Conservation (phyloP, 2,888 invertebrate genomes). For the Rugalucina vietnamica region DNA sequence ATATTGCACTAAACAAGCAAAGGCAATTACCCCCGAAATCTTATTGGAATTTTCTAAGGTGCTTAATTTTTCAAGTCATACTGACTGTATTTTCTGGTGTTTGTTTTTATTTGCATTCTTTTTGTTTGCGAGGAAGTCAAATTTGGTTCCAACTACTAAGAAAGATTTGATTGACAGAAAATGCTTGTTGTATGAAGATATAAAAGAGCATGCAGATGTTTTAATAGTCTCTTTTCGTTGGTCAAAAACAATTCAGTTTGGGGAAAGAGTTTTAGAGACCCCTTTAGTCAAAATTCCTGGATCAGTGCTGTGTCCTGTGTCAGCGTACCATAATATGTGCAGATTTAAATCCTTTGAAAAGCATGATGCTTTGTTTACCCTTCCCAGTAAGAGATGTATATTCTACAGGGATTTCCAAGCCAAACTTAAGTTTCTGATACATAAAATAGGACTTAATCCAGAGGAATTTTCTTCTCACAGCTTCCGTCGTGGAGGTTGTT, state of each 20-base stretch:
- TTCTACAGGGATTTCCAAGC: background rate
- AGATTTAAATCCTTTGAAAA: background rate
- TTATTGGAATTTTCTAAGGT: background rate
- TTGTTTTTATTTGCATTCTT: constrained; percentile 29
- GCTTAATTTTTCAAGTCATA: background rate
- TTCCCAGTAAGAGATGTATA: background rate
- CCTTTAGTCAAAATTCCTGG: constrained; percentile 16
- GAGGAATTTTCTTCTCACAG: constrained; percentile 17
- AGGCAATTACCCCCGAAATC: constrained; percentile 10
- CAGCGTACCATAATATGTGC: constrained; percentile 10
- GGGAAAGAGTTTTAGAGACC: constrained; percentile 6
- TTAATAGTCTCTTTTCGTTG: constrained; percentile 12
- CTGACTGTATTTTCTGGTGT: constrained; percentile 8
- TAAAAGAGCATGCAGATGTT: background rate
- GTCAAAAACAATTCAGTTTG: constrained; percentile 32
- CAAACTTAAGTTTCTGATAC: background rate
- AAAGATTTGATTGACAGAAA: background rate
- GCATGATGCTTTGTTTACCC: background rate
- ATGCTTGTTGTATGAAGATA: background rate
- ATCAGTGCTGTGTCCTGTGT: constrained; percentile 14
- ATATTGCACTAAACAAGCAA: constrained; percentile 6
- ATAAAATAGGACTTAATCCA: constrained; percentile 6
- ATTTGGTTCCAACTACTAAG: background rate
- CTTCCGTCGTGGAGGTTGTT: constrained; percentile 18
- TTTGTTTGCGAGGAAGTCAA: constrained; percentile 19